A percentile compares a stretch with the other conserved stretches of the same genome.
phyloP scores from a whole-genome alignment of 2,888 invertebrate genomes.

The Emmelina monodactyla region DNA sequence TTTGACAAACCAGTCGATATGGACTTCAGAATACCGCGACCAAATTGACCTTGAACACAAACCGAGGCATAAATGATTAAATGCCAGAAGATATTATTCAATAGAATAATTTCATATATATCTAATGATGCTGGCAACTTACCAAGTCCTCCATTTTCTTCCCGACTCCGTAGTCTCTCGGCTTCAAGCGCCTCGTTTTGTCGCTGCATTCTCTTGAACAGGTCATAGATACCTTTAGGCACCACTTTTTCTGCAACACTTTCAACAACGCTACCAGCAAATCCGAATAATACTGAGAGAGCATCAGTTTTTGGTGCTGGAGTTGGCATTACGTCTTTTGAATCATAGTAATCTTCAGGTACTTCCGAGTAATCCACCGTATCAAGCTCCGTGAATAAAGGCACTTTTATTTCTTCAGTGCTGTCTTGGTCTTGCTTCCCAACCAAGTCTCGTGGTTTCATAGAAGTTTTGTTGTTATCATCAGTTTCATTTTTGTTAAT shows the following conservation, averaged over 20 bases:
- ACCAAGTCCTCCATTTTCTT: slow-evolving; percentile 61
- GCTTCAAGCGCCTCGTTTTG: slow-evolving; percentile 55
- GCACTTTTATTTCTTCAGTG: slow-evolving; percentile 31
- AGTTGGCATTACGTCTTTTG: slow-evolving; percentile 48
- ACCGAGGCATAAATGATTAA: background rate
- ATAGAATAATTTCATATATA: background rate
- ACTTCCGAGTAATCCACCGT: slow-evolving; percentile 35
- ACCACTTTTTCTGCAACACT: slow-evolving; percentile 55
- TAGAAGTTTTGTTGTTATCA: slow-evolving; percentile 2
- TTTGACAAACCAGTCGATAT: slow-evolving; percentile 48
- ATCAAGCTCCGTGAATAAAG: slow-evolving; percentile 44
- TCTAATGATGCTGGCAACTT: slow-evolving; percentile 13
- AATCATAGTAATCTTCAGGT: slow-evolving; percentile 55
- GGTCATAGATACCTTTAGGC: slow-evolving; percentile 47
- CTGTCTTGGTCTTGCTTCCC: slow-evolving; percentile 19
- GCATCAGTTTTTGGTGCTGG: slow-evolving; percentile 49
- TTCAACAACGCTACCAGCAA: slow-evolving; percentile 55
- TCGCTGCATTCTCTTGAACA: slow-evolving; percentile 53
- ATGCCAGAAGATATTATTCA: background rate
- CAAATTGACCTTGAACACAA: slow-evolving; percentile 44
- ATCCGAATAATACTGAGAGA: slow-evolving; percentile 47
- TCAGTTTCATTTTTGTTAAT: background rate
- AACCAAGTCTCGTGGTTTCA: too few relatives aligned
- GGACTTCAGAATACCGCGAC: slow-evolving; percentile 49
- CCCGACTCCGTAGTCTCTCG: slow-evolving; percentile 48